Evolutionary conservation across 2,113 vertebrate genomes (phyloP).

Genomic region (Rhinoderma darwinii): DNA sequence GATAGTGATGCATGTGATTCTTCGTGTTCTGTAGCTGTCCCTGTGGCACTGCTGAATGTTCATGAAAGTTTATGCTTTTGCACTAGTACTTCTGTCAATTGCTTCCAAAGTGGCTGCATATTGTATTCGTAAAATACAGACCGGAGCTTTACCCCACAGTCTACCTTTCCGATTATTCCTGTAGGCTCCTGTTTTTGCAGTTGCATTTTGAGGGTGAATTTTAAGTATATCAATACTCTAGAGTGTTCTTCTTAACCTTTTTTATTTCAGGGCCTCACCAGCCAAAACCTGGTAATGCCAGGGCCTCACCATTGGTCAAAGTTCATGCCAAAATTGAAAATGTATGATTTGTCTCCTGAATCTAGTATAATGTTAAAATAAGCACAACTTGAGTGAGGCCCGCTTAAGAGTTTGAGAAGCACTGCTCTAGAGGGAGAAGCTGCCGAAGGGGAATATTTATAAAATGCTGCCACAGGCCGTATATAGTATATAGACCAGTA

Average conservation of each 20-base stretch:
- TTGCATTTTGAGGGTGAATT: background rate
- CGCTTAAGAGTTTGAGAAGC: background rate
- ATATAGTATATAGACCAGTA: background rate
- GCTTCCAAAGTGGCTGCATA: background rate
- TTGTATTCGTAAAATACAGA: background rate
- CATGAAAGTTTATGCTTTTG: background rate
- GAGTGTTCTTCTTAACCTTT: background rate
- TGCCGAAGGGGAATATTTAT: background rate
- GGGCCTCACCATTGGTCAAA: background rate
- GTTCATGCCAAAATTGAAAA: background rate
- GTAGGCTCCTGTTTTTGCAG: background rate
- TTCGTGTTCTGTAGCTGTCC: background rate
- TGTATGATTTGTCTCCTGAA: background rate
- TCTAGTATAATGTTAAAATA: background rate
- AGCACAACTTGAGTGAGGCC: background rate
- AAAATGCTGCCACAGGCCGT: background rate
- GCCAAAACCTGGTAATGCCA: too few relatives aligned
- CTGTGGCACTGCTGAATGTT: constrained; percentile 20
- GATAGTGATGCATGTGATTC: constrained; percentile 33
- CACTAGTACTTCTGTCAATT: constrained; percentile 6
- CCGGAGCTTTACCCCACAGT: background rate
- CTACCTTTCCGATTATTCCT: background rate
- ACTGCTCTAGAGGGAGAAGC: background rate
- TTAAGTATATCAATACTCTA: background rate
- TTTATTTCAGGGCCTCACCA: background rate